Evolutionary conservation across 2,113 vertebrate genomes (phyloP).

Genomic region (Edolisoma coerulescens): DNA sequence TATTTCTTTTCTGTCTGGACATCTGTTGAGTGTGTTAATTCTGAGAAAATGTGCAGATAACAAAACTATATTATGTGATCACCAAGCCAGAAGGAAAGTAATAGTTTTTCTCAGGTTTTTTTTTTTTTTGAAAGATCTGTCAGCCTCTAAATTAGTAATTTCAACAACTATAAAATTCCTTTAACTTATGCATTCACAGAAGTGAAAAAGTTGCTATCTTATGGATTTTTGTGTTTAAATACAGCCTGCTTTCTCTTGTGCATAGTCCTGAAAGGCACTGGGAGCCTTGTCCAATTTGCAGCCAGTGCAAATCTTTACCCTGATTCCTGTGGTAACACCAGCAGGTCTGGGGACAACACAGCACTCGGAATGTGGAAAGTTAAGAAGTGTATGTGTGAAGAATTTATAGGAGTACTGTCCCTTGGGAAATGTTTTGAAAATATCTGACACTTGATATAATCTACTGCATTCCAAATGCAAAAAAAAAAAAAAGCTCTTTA

Average conservation of each 20-base stretch:
- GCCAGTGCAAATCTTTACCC: background rate
- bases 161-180: background rate
- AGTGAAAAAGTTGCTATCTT: background rate
- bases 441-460: slow-evolving; percentile 28
- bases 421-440: slow-evolving; percentile 9
- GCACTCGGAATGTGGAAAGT: background rate
- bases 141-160: background rate
- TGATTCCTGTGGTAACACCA: rapidly evolving
- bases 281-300: background rate
- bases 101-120: background rate
- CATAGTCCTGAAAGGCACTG: background rate
- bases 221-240: background rate
- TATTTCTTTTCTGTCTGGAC: background rate
- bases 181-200: background rate
- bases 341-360: background rate
- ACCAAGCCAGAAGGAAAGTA: background rate
- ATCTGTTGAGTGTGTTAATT: background rate
- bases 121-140: background rate
- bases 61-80: background rate
- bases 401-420: background rate
- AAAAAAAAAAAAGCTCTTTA: background rate
- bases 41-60: background rate
- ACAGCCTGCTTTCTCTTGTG: background rate
- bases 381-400: background rate
- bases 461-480: background rate